phyloP scores from a whole-genome alignment of 2,113 vertebrate species.

The Rhadina sibilatrix region DNA sequence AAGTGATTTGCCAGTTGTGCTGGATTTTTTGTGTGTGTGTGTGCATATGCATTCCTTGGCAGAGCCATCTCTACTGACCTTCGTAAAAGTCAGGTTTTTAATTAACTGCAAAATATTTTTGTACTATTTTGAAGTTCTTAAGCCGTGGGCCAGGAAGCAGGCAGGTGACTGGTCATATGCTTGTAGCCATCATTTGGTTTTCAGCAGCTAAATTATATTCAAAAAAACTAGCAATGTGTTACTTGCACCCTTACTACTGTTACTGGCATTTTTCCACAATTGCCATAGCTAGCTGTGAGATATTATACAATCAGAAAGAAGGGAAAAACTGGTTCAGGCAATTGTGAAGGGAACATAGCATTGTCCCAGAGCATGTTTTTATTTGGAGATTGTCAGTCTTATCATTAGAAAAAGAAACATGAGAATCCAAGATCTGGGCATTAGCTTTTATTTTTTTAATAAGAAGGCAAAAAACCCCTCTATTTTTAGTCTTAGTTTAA shows the following conservation, averaged over 20 bases:
- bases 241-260: background rate
- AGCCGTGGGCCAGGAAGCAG: background rate
- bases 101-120: constrained; percentile 15
- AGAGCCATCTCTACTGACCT: background rate
- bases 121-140: background rate
- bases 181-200: constrained; percentile 5
- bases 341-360: background rate
- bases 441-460: background rate
- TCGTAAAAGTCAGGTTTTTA: background rate
- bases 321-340: background rate
- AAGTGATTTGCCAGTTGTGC: background rate
- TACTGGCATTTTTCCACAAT: constrained; percentile 11
- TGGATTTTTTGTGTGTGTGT: background rate
- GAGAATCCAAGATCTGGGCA: background rate
- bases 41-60: background rate
- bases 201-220: background rate
- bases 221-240: background rate
- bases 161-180: constrained; percentile 23
- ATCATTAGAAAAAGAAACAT: background rate
- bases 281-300: background rate
- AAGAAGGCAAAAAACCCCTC: background rate
- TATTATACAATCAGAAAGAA: background rate
- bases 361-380: background rate
- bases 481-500: background rate
- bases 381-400: background rate